phyloP scores from a whole-genome alignment of 2,113 vertebrate genomes.

The Catharus bicknelli region DNA sequence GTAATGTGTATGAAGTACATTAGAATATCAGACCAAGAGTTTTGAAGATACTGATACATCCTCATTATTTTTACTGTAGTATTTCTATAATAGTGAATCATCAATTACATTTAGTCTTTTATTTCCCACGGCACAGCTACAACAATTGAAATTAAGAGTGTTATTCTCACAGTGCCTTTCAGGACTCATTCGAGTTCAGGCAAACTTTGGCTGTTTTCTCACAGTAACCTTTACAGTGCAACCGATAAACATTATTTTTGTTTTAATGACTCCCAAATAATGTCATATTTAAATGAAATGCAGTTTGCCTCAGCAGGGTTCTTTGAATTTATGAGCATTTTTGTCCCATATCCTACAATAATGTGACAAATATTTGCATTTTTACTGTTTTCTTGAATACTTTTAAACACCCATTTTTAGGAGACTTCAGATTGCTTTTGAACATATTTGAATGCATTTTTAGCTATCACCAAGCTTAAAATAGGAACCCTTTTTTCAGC shows the following conservation, averaged over 20 bases:
- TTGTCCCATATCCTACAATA: constrained; percentile 69
- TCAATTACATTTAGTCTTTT: neutral
- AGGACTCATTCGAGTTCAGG: neutral
- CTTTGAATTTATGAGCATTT: constrained; percentile 64
- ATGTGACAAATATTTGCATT: constrained; percentile 78
- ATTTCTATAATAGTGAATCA: neutral
- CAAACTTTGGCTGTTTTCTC: constrained; percentile 42
- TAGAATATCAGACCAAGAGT: neutral
- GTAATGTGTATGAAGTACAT: neutral
- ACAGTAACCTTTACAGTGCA: constrained; percentile 50
- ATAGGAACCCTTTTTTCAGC: constrained; percentile 77
- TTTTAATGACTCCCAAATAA: constrained; percentile 71
- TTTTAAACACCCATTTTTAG: constrained; percentile 75
- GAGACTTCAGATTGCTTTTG: constrained; percentile 79
- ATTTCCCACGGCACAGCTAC: neutral
- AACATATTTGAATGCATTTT: constrained; percentile 78
- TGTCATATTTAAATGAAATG: constrained; percentile 62
- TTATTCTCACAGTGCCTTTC: neutral
- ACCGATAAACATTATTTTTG: constrained; percentile 50
- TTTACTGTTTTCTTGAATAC: constrained; percentile 77
- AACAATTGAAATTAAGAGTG: neutral
- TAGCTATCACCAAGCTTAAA: constrained; percentile 76
- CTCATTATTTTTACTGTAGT: neutral
- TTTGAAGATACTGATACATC: neutral
- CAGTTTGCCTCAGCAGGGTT: constrained; percentile 56